Evolutionary conservation across 2,113 vertebrate species (phyloP).

Genomic region (Mobula hypostoma): DNA sequence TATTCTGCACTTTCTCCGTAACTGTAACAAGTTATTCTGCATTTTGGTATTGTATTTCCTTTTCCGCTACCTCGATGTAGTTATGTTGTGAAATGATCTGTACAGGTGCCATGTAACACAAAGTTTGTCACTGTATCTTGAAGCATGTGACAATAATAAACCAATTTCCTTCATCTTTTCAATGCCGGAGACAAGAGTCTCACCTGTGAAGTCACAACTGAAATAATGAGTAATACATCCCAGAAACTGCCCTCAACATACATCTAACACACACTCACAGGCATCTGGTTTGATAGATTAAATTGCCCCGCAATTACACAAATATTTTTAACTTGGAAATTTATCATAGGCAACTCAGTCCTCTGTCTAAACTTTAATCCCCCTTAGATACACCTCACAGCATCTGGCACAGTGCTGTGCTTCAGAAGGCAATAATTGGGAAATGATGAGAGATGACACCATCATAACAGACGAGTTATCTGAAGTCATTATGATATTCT

Average conservation of each 20-base stretch:
- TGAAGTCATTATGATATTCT: slow-evolving; percentile 10
- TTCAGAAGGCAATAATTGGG: neutral
- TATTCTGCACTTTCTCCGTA: too few relatives aligned
- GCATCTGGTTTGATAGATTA: slow-evolving; percentile 27
- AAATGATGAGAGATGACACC: slow-evolving; percentile 2
- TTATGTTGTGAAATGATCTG: too few relatives aligned
- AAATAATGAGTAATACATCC: neutral
- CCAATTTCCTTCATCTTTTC: too few relatives aligned
- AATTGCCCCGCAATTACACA: neutral
- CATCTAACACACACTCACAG: neutral
- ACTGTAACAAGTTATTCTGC: too few relatives aligned
- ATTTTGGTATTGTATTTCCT: too few relatives aligned
- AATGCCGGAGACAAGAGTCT: too few relatives aligned
- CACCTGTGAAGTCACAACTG: too few relatives aligned
- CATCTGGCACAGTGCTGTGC: neutral
- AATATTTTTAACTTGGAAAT: slow-evolving; percentile 23
- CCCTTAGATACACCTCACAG: neutral
- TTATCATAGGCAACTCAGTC: neutral
- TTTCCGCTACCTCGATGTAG: too few relatives aligned
- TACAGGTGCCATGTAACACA: too few relatives aligned
- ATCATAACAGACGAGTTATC: neutral
- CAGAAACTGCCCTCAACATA: neutral
- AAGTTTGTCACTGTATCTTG: too few relatives aligned
- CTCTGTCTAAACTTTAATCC: neutral
- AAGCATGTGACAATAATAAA: too few relatives aligned